Base-by-base conservation (phyloP, 2,113 vertebrate genomes). In the Mionectes macconnelli region DNA sequence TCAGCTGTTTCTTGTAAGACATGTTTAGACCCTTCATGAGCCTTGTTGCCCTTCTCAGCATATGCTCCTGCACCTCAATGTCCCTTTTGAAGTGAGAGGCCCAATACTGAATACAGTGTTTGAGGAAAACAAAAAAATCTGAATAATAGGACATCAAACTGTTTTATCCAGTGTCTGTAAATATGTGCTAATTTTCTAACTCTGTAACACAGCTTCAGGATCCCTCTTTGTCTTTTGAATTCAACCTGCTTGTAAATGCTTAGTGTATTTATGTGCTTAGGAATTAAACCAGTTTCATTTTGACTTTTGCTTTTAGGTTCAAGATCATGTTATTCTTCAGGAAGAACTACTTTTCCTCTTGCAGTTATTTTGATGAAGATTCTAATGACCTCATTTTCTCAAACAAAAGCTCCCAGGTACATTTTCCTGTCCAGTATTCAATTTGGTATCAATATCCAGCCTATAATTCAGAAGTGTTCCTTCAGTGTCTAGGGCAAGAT, bases 1-100 rank as follows among this genome's bases (percentile, higher is more conserved):
- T 50, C 35, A 73, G 35, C 11, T 1, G 0, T 30, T 56, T 16
- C 31, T 35, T 14, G 12, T 1, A 18, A 14, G 14, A 37, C 3
- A 18, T 9, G 4, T 33, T 31, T 64, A 33, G 8, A 73, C 4
- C 5, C 9, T 42, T 42, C 59, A 49, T 14, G 27, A 73, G 9
- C 9, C 52, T 64, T 27, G 8, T 12, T 49, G 42, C 9, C 27
- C 8, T 73, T 80, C 17, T 16, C 57, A 50, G 35, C 14, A 56
- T 18, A 18, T 10, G 11, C 4, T 64, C 17, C 31, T 56, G 22
- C 18, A 23, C 17, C 7, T 42, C 57, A 42, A 19, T 22, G 31
- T 64, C 27, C 25, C 31, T 57, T 73, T 37, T 23, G 35, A 42
- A 64, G 6, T 27, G 31, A 57, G 17, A 8, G 11, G 17, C 22